A percentile compares a stretch with the other conserved stretches of the same genome.
phyloP scores from a whole-genome alignment of 64 coral and sea anemone species.

The Stichodactyla mertensii region DNA sequence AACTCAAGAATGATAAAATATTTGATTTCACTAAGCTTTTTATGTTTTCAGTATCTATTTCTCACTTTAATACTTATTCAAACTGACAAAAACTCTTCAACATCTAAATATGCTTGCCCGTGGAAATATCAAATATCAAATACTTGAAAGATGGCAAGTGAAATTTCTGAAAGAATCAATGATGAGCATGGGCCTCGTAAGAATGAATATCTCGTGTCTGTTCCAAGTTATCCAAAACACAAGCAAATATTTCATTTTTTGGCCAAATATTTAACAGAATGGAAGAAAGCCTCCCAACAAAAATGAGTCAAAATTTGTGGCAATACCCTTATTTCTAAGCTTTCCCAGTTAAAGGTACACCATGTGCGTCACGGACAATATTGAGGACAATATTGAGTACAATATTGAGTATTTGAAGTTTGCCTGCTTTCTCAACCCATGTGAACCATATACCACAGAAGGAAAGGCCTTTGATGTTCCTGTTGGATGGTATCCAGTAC shows the following conservation, averaged over 20 bases:
- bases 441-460: background rate
- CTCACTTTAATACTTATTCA: too few species aligned
- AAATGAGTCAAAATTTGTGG: slow-evolving; percentile 25
- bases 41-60: too few species aligned
- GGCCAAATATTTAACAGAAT: slow-evolving; percentile 23
- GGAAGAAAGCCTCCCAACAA: slow-evolving; percentile 9
- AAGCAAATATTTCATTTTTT: slow-evolving; percentile 15
- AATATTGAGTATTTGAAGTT: slow-evolving; percentile 21
- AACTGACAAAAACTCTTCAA: too few species aligned
- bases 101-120: too few species aligned
- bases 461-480: background rate
- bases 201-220: slow-evolving; percentile 8
- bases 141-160: slow-evolving; percentile 27
- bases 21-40: too few species aligned
- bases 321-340: slow-evolving; percentile 23
- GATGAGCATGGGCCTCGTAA: slow-evolving; percentile 22
- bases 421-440: background rate
- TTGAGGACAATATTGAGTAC: too few species aligned
- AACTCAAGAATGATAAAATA: too few species aligned
- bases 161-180: slow-evolving; percentile 23
- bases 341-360: slow-evolving; percentile 26
- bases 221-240: slow-evolving; percentile 30
- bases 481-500: slow-evolving; percentile 4
- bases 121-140: background rate
- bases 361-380: slow-evolving; percentile 15